These are phyloP conservation scores for Drosophila picticornis DNA, from an alignment of 2,888 invertebrate genomes.

Conservation along the genomic window DNA sequence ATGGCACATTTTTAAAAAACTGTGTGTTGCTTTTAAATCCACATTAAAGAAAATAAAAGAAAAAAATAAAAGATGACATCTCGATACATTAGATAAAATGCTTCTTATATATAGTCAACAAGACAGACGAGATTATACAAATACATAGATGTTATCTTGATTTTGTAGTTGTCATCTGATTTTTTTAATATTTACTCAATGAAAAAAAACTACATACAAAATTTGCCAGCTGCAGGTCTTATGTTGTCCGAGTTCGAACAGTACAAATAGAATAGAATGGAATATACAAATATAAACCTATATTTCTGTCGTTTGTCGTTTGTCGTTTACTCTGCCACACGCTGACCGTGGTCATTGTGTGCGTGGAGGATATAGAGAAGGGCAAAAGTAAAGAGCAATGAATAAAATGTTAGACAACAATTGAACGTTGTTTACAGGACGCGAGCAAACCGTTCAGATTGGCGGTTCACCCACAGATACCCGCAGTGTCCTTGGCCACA, in stretches of 20 bases:
- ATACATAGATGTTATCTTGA: not conserved
- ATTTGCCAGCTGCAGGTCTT: not conserved
- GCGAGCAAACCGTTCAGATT: not conserved
- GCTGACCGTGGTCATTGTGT: not conserved
- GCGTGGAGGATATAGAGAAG: slow-evolving; percentile 5
- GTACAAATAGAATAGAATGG: no score
- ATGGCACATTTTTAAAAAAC: no score
- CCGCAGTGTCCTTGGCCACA: not conserved
- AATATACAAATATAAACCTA: not conserved
- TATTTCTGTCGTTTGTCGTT: not conserved
- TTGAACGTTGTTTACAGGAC: slow-evolving; percentile 13
- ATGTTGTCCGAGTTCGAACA: not conserved
- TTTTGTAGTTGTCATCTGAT: not conserved
- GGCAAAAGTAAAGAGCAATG: not conserved
- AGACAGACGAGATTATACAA: no score
- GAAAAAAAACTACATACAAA: not conserved
- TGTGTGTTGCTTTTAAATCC: no score
- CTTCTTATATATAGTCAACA: no score
- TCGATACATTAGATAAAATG: not conserved
- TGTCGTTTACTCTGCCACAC: not conserved
- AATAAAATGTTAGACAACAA: slow-evolving; percentile 30
- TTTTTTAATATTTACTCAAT: not conserved
- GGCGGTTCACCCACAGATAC: not conserved
- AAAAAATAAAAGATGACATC: not conserved
- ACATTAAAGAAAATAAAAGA: not conserved